Percentiles rank a stretch among this genome's conserved stretches.
These are phyloP conservation scores for Saccostrea echinata DNA, from an alignment of 1,140 invertebrate genomes.

Conservation along the genomic window DNA sequence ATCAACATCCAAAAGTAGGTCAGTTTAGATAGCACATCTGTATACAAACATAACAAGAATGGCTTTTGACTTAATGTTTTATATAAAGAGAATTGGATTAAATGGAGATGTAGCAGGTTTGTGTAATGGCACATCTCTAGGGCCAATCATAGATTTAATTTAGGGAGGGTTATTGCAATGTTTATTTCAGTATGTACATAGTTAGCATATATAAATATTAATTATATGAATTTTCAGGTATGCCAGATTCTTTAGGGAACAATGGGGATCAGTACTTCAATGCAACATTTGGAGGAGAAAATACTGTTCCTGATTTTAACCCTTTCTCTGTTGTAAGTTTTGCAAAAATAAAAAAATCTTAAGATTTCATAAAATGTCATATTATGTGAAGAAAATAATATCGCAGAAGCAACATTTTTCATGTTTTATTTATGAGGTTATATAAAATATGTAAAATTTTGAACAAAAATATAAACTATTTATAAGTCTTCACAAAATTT, in stretches of 20 bases:
- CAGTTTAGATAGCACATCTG: background rate
- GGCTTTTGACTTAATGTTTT: conserved; percentile 11
- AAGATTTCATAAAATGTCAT: background rate
- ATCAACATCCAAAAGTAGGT: background rate
- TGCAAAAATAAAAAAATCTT: background rate
- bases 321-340: conserved; percentile 65
- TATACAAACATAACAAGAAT: background rate
- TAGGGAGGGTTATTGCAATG: background rate
- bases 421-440: too few relatives aligned
- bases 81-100: conserved; percentile 3
- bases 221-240: conserved; percentile 51
- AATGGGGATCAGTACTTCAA: conserved; percentile 78
- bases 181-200: too few relatives aligned
- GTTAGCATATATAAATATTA: too few relatives aligned
- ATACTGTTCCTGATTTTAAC: conserved; percentile 64
- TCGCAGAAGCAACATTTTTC: too few relatives aligned
- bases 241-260: conserved; percentile 66
- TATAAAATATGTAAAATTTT: too few relatives aligned
- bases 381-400: background rate
- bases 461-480: too few relatives aligned
- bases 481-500: too few relatives aligned
- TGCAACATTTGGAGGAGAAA: conserved; percentile 72
- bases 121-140: background rate
- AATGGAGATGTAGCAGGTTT: background rate
- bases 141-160: too few relatives aligned